Base-by-base conservation (phyloP, 2,797 vertebrate genomes). In the Adrianichthys oophorus region DNA sequence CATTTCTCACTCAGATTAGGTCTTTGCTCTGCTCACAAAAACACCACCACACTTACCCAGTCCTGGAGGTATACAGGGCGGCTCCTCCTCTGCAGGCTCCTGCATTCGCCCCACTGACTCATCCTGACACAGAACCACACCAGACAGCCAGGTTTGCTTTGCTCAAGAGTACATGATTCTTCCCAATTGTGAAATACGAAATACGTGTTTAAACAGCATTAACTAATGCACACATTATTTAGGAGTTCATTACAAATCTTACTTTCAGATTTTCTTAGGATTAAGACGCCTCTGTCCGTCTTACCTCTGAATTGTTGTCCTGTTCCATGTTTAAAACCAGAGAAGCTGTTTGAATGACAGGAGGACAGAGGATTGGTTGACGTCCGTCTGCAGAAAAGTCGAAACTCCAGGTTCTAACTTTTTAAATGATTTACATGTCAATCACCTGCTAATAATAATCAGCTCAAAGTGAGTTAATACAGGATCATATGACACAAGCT, bases 231-330 rank as follows among this genome's bases (percentile, higher is more conserved):
- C 29, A 32, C 7, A 10, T 10, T 1, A 32, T 10, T 32, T 10
- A 32, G 29, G 10, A 12, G 32, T 32, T 32, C 8, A 7, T 32
- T 32, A 32, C 29, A 2, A 8, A 32, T 32, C 8, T 32, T 7
- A 32, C 10, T 10, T 7, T 6, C 26, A 6, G 24, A 26, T 26
- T 29, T 29, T 7, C 29, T 29, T 29, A 29, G 6, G 29, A 29
- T 29, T 3, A 32, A 51, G n/a, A 1, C 4, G 14, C 23, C 10
- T 47, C 19, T 49, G 4, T 29, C 48, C 37, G 1, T 41, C 54
- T 65, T 41, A 65, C 92, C 92, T 92, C 91, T 2, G 87, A 87
- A 49, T 85, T 91, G 82, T 85, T 91, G 74, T 83, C 89, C 65
- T 86, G 88, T 59, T 93, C 91, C 92, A 93, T 93, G 74, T 44